Conservation (phyloP, 2,888 invertebrate species). For the Terebella lapidaria region DNA sequence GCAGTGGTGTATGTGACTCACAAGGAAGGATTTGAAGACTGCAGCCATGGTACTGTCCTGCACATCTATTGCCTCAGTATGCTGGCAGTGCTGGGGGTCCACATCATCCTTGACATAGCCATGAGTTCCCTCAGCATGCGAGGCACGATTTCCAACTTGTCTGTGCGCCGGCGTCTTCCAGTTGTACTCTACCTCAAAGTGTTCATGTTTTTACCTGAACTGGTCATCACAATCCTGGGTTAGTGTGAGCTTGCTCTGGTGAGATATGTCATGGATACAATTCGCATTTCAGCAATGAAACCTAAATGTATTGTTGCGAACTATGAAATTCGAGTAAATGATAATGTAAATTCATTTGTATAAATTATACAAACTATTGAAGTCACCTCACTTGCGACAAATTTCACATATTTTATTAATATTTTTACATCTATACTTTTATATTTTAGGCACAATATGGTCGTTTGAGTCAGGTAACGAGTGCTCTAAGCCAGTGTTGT, state of each 20-base stretch:
- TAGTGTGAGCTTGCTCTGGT: too few species aligned
- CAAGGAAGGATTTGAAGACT: not conserved
- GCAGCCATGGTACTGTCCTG: not conserved
- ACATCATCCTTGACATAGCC: constrained; percentile 46
- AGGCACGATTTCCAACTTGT: constrained; percentile 64
- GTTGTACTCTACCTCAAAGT: constrained; percentile 62
- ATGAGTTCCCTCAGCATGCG: constrained; percentile 49
- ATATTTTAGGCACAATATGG: constrained; percentile 65
- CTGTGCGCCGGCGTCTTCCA: not conserved
- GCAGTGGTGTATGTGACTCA: not conserved
- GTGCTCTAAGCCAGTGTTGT: constrained; percentile 4
- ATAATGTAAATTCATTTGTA: too few species aligned
- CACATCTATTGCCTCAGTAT: constrained; percentile 64
- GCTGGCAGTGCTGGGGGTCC: constrained; percentile 40
- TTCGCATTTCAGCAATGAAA: too few species aligned
- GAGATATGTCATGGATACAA: too few species aligned
- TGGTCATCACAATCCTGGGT: constrained; percentile 70
- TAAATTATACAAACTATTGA: too few species aligned
- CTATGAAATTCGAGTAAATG: too few species aligned
- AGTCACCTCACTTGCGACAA: too few species aligned
- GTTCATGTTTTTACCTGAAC: constrained; percentile 71
- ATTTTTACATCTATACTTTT: too few species aligned
- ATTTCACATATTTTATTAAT: too few species aligned
- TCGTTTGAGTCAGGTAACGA: constrained; percentile 57
- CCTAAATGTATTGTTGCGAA: too few species aligned